These are phyloP conservation scores for Heliothis subflexa DNA, from an alignment of 1,140 invertebrate genomes.

Conservation along the genomic window DNA sequence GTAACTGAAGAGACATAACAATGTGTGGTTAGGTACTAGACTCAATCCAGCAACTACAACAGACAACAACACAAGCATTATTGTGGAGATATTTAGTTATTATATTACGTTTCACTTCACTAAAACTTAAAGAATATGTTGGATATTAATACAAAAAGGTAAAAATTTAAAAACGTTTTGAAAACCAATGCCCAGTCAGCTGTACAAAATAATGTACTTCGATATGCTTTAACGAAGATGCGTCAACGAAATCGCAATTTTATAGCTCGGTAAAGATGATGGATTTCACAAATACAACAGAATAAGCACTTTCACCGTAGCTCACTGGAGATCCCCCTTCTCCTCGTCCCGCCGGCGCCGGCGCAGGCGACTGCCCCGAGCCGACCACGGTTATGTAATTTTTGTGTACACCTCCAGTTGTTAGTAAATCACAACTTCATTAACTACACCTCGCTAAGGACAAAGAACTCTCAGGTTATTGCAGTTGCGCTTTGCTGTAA, in stretches of 20 bases:
- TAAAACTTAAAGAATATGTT: too few relatives aligned
- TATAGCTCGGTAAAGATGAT: slow-evolving; percentile 58
- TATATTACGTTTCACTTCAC: too few relatives aligned
- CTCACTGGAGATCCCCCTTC: slow-evolving; percentile 26
- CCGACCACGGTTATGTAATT: slow-evolving; percentile 35
- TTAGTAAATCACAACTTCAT: slow-evolving; percentile 54
- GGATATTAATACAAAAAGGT: background rate
- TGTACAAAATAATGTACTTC: slow-evolving; percentile 3
- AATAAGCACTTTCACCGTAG: slow-evolving; percentile 67
- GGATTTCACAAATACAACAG: slow-evolving; percentile 68
- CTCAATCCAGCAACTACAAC: too few relatives aligned
- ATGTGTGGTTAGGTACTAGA: background rate
- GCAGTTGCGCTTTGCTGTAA: slow-evolving; percentile 19
- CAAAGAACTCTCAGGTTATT: slow-evolving; percentile 38
- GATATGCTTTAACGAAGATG: slow-evolving; percentile 43
- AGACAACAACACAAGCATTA: too few relatives aligned
- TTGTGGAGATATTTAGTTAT: too few relatives aligned
- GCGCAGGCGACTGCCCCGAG: slow-evolving; percentile 19
- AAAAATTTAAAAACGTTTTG: background rate
- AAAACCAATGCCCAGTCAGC: background rate
- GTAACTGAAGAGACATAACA: slow-evolving; percentile 1
- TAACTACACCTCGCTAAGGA: slow-evolving; percentile 51
- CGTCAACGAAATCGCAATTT: slow-evolving; percentile 59
- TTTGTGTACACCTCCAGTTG: slow-evolving; percentile 29
- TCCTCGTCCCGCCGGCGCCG: slow-evolving; percentile 24